Evolutionary conservation across 2,888 invertebrate species (phyloP).

Genomic region (Campoletis raptor): DNA sequence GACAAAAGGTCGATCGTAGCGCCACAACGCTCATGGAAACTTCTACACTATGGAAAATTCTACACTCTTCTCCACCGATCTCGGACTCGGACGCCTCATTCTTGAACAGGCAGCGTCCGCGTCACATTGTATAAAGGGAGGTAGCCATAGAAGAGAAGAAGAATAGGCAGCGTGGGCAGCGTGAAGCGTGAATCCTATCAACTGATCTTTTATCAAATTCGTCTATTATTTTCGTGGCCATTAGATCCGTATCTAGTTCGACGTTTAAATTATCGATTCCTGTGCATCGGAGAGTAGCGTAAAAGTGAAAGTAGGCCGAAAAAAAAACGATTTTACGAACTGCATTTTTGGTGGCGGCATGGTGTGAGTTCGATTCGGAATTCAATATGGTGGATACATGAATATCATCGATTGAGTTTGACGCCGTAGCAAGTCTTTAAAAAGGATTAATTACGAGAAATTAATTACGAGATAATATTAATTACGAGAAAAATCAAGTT

Average conservation of each 20-base stretch:
- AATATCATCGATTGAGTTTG: neutral
- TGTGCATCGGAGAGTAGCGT: neutral
- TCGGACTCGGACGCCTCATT: no score
- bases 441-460: neutral
- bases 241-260: neutral
- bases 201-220: neutral
- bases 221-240: neutral
- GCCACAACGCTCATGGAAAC: no score
- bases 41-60: no score
- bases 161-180: no score
- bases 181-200: neutral
- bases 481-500: neutral
- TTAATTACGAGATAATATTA: neutral
- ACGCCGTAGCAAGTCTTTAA: neutral
- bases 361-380: neutral
- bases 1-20: neutral
- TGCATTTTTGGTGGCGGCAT: neutral
- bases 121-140: no score
- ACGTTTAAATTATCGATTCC: neutral
- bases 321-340: neutral
- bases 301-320: neutral
- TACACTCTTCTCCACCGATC: no score
- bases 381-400: neutral
- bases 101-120: no score
- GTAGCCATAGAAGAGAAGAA: no score